These are phyloP conservation scores for Pteruthius melanotis DNA, from an alignment of 2,113 vertebrate genomes.

Conservation along the genomic window DNA sequence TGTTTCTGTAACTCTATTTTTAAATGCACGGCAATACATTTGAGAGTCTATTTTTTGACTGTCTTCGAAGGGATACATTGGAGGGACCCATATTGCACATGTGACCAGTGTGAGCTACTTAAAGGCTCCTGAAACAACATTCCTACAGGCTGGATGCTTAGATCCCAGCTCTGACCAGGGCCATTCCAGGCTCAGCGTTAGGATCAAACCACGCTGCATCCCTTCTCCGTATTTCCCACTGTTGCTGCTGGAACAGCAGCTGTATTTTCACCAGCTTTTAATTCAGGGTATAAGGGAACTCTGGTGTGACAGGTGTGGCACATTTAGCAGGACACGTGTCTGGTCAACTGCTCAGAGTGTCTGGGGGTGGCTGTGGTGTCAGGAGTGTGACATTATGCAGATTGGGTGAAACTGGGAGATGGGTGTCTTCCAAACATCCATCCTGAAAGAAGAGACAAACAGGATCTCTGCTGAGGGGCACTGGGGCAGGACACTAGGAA, in stretches of 20 bases:
- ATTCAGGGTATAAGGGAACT: background rate
- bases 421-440: background rate
- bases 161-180: background rate
- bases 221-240: background rate
- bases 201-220: background rate
- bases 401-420: background rate
- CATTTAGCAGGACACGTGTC: accelerated
- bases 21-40: background rate
- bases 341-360: background rate
- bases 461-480: accelerated
- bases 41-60: background rate
- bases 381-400: background rate
- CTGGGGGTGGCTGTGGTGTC: background rate
- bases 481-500: background rate
- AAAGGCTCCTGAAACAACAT: background rate
- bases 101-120: background rate
- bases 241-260: background rate
- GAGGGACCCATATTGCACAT: background rate
- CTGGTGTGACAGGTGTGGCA: background rate
- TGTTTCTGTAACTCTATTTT: background rate
- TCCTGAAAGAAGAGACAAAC: background rate
- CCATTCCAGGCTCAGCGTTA: background rate
- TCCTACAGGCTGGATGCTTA: background rate
- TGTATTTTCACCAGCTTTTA: background rate
- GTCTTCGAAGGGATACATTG: background rate